phyloP scores from a whole-genome alignment of 2,888 invertebrate species.

The Metalampra italica region DNA sequence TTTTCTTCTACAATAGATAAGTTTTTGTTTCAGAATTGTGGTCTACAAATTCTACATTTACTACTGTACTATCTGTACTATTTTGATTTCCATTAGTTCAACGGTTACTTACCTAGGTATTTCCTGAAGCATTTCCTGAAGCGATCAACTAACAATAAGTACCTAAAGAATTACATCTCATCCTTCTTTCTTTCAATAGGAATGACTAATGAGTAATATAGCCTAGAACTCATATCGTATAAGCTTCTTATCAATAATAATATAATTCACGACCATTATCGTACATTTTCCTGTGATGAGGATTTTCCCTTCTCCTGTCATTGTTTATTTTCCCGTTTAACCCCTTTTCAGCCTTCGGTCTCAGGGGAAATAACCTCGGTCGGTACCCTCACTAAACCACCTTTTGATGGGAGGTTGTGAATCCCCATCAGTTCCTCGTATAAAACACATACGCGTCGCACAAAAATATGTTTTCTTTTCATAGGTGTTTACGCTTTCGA shows the following conservation, averaged over 20 bases:
- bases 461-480: slow-evolving; percentile 1
- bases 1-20: not conserved
- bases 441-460: slow-evolving; percentile 4
- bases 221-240: no score
- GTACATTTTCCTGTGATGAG: slow-evolving; percentile 2
- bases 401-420: slow-evolving; percentile 29
- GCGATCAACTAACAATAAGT: no score
- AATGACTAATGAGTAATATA: no score
- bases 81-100: no score
- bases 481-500: not conserved
- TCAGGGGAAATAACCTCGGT: slow-evolving; percentile 53
- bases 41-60: no score
- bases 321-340: slow-evolving; percentile 26
- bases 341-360: slow-evolving; percentile 26
- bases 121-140: no score
- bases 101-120: no score
- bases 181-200: no score
- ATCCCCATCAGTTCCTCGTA: slow-evolving; percentile 19
- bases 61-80: no score
- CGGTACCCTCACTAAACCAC: slow-evolving; percentile 39
- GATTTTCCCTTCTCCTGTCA: slow-evolving; percentile 11
- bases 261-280: not conserved
- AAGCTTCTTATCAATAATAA: not conserved
- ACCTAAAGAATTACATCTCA: no score
- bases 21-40: no score